A percentile compares a stretch with the other conserved stretches of the same genome.
phyloP scores from a whole-genome alignment of 35 echinoderm and acorn worm genomes.

The Eucidaris tribuloides region DNA sequence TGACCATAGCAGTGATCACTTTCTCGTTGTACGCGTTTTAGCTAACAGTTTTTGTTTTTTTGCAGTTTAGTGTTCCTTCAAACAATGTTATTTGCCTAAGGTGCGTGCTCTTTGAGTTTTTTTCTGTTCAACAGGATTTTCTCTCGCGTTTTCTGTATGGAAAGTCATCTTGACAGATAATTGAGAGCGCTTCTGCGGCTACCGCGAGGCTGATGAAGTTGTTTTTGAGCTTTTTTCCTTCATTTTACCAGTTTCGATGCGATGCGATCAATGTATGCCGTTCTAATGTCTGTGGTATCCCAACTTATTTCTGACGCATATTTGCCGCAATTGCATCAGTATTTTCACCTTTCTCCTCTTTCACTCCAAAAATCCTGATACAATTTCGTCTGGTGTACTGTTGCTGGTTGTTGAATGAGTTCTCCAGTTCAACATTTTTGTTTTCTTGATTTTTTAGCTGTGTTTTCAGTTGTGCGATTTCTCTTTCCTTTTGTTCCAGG shows the following conservation, averaged over 20 bases:
- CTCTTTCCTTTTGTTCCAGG: neutral
- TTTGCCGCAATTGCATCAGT: neutral
- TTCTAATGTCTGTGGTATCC: neutral
- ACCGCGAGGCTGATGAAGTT: neutral
- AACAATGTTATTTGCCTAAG: neutral
- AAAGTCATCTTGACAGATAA: neutral
- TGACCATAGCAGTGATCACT: neutral
- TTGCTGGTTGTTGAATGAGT: neutral
- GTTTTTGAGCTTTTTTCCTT: neutral
- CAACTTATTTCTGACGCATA: neutral
- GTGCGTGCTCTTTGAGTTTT: neutral
- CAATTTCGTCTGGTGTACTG: neutral
- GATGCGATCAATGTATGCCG: neutral
- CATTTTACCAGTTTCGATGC: neutral
- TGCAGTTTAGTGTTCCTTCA: neutral
- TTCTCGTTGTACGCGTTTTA: neutral
- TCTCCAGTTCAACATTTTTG: neutral
- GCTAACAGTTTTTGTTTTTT: neutral
- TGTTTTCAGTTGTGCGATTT: neutral
- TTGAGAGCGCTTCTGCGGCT: neutral
- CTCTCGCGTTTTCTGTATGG: neutral
- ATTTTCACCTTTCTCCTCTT: neutral
- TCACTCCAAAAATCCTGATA: neutral
- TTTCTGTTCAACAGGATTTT: neutral
- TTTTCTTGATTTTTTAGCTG: neutral